Evolutionary conservation across 2,797 vertebrate genomes (phyloP).

Genomic region (Typhlichthys subterraneus): DNA sequence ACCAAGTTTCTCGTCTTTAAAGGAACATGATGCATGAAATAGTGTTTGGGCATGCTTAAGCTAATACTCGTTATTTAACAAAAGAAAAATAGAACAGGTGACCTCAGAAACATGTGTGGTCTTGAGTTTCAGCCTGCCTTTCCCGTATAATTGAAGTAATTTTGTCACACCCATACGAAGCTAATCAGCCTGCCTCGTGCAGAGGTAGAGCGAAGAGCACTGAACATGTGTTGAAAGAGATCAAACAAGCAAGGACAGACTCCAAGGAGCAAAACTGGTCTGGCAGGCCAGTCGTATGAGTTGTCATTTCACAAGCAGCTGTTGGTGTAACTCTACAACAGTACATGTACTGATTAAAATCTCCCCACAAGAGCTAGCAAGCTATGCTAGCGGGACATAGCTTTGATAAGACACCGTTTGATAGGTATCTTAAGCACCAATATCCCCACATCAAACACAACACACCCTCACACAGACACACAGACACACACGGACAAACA

Average conservation of each 20-base stretch:
- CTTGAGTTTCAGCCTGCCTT: slow-evolving; percentile 8
- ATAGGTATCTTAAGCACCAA: too few relatives aligned
- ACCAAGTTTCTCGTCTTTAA: slow-evolving; percentile 55
- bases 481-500: not conserved
- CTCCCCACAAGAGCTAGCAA: too few relatives aligned
- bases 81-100: slow-evolving; percentile 7
- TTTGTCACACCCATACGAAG: slow-evolving; percentile 26
- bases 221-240: slow-evolving; percentile 54
- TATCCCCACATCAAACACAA: too few relatives aligned
- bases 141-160: too few relatives aligned
- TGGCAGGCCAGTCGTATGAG: slow-evolving; percentile 48
- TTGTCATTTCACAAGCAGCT: slow-evolving; percentile 35
- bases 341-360: not conserved
- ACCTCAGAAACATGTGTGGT: slow-evolving; percentile 22
- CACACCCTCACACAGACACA: not conserved
- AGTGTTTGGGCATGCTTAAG: slow-evolving; percentile 30
- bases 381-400: too few relatives aligned
- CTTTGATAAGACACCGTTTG: too few relatives aligned
- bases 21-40: slow-evolving; percentile 34
- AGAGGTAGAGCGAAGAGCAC: slow-evolving; percentile 22
- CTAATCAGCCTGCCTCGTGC: slow-evolving; percentile 36
- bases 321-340: slow-evolving; percentile 23
- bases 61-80: not conserved
- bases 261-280: slow-evolving; percentile 6
- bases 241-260: slow-evolving; percentile 64